Evolutionary conservation across 1,140 invertebrate genomes (phyloP), one percentile per base, ranked within the genome.

Genomic region (Triops longicaudatus): DNA sequence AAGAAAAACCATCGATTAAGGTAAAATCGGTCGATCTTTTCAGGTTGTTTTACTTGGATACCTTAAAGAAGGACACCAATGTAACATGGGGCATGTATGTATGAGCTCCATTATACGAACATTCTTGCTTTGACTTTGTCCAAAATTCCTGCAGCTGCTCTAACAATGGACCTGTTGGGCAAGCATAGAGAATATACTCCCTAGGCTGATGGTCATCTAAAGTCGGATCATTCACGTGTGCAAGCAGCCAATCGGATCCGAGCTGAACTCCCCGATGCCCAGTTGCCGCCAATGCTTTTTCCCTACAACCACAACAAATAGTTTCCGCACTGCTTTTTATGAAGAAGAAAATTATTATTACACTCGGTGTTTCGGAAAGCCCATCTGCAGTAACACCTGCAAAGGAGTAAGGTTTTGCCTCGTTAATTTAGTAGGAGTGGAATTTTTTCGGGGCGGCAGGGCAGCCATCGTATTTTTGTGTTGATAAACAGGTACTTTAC

Each of bases 11-110:
- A 72, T 7, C 17, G 14, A 1, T 63, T 63, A n/a, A n/a, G n/a
- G n/a, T n/a, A n/a, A n/a, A n/a, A n/a, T n/a, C n/a, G n/a, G n/a
- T n/a, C n/a, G n/a, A n/a, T 22, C 50, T 14, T 17, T 22, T 5
- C 14, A n/a, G 14, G 17, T 14, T 17, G 31, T 75, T 50, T 76
- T 5, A 6, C 76, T 9, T 27, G 74, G 79, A 80, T 86, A 95
- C 93, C 87, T 93, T 93, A 82, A 96, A 96, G 84, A 93, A 94
- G 11, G 93, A 91, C 63, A 93, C 91, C 43, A 97, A 86, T 12
- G 94, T 96, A 79, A 97, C 92, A 82, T 97, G 94, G 1, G 94
- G 94, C 50, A 93, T 89, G 83, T 90, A 94, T 83, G 94, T 93
- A 81, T 95, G 93, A 10, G 93, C 93, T 27, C 93, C 92, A 85